Evolutionary conservation across 2,888 invertebrate genomes (phyloP).

Genomic region (Epiblema foenella): DNA sequence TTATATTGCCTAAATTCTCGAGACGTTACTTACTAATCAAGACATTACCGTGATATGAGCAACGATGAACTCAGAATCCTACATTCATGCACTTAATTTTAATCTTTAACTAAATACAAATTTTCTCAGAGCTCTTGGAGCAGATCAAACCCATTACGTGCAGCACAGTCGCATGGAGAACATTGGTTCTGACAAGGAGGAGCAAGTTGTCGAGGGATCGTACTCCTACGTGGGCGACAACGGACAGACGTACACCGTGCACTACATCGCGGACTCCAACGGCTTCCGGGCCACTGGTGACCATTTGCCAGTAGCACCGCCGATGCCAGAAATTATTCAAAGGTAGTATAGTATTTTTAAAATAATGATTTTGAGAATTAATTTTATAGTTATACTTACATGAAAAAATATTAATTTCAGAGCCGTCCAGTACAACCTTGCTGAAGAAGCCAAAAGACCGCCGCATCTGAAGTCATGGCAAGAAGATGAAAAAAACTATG

Average conservation of each 20-base stretch:
- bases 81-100: not conserved
- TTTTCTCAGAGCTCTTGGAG: constrained; percentile 74
- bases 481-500: constrained; percentile 64
- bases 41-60: not conserved
- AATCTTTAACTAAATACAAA: constrained; percentile 9
- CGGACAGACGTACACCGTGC: constrained; percentile 86
- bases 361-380: too few relatives aligned
- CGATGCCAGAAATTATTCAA: constrained; percentile 89
- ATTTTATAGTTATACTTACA: too few relatives aligned
- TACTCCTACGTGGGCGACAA: constrained; percentile 87
- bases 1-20: not conserved
- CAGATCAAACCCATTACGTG: constrained; percentile 82
- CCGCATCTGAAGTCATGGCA: constrained; percentile 70
- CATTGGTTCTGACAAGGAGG: constrained; percentile 83
- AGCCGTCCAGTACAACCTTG: constrained; percentile 78
- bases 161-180: constrained; percentile 85
- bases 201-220: constrained; percentile 86
- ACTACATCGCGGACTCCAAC: constrained; percentile 90
- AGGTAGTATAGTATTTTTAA: constrained; percentile 61
- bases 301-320: constrained; percentile 91
- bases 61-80: too few relatives aligned
- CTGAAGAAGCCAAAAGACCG: constrained; percentile 78
- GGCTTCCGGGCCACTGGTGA: constrained; percentile 91
- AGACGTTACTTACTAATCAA: too few relatives aligned
- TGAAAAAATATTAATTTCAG: too few relatives aligned